A percentile compares a stretch with the other conserved stretches of the same genome.
These are phyloP conservation scores for Poeciliopsis infans DNA, from an alignment of 2,797 vertebrate species.

Conservation along the genomic window DNA sequence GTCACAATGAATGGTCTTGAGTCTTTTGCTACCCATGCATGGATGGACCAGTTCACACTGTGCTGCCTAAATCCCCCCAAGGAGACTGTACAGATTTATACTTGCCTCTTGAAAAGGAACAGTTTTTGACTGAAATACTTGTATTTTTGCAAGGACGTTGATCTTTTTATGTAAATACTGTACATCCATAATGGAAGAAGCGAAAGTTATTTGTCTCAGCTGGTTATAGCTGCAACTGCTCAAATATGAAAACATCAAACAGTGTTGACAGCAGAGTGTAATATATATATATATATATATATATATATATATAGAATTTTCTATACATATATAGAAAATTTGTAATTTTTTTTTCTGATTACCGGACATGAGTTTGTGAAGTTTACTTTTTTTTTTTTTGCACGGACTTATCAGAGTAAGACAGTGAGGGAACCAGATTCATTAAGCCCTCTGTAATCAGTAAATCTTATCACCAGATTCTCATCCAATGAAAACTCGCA, in stretches of 20 bases:
- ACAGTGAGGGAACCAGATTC: slow-evolving; percentile 71
- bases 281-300: slow-evolving; percentile 1
- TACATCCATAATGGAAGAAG: slow-evolving; percentile 71
- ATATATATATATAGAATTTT: neutral
- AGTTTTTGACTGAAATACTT: slow-evolving; percentile 78
- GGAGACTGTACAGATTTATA: slow-evolving; percentile 83
- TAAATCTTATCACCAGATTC: slow-evolving; percentile 73
- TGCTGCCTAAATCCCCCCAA: slow-evolving; percentile 77
- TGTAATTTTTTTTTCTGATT: slow-evolving; percentile 47
- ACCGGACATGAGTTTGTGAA: slow-evolving; percentile 67
- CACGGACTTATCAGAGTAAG: slow-evolving; percentile 72
- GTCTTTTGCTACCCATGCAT: slow-evolving; percentile 82
- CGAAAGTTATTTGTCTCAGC: slow-evolving; percentile 69
- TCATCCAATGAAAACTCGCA: slow-evolving; percentile 77
- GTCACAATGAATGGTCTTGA: slow-evolving; percentile 81
- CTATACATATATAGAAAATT: slow-evolving; percentile 9
- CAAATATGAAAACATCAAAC: slow-evolving; percentile 56
- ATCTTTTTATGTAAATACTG: slow-evolving; percentile 82
- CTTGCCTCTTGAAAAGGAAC: slow-evolving; percentile 72
- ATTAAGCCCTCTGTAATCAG: slow-evolving; percentile 77
- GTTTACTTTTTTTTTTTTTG: slow-evolving; percentile 62
- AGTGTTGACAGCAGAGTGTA: slow-evolving; percentile 49
- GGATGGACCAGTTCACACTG: slow-evolving; percentile 80
- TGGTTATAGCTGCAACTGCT: slow-evolving; percentile 63
- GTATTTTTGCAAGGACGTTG: slow-evolving; percentile 81